Evolutionary conservation across 2,888 invertebrate genomes (phyloP).

Genomic region (Leptinotarsa haldemani): DNA sequence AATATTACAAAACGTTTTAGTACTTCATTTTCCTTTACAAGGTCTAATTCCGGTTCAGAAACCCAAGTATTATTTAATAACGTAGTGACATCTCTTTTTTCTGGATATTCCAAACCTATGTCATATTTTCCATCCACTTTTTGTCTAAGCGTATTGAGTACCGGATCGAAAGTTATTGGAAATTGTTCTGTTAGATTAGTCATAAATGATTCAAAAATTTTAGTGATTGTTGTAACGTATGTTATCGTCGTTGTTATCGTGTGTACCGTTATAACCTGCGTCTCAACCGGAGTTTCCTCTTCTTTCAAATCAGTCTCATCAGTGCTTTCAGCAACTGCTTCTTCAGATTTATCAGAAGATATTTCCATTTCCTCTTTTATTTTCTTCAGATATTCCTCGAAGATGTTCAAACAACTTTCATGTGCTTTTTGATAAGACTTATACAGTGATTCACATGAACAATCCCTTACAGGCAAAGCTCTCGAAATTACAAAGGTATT

Average conservation of each 20-base stretch:
- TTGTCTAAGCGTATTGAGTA: neutral
- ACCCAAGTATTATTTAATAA: neutral
- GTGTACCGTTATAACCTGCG: neutral
- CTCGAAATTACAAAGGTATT: constrained; percentile 58
- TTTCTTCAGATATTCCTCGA: constrained; percentile 38
- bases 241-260: neutral
- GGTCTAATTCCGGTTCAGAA: neutral
- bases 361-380: constrained; percentile 36
- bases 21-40: neutral
- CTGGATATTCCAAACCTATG: neutral
- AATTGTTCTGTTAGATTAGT: neutral
- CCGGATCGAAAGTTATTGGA: neutral
- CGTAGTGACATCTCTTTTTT: neutral
- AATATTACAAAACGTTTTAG: constrained; percentile 56
- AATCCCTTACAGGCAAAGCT: constrained; percentile 53
- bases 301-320: neutral
- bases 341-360: constrained; percentile 22
- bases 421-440: constrained; percentile 56
- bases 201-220: neutral
- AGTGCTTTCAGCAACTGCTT: constrained; percentile 8
- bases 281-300: neutral
- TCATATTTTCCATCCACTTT: neutral
- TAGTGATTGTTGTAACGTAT: neutral
- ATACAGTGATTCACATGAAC: constrained; percentile 58
- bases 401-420: constrained; percentile 50